phyloP scores from a whole-genome alignment of 2,888 invertebrate genomes.

The Tricholauxania praeusta region DNA sequence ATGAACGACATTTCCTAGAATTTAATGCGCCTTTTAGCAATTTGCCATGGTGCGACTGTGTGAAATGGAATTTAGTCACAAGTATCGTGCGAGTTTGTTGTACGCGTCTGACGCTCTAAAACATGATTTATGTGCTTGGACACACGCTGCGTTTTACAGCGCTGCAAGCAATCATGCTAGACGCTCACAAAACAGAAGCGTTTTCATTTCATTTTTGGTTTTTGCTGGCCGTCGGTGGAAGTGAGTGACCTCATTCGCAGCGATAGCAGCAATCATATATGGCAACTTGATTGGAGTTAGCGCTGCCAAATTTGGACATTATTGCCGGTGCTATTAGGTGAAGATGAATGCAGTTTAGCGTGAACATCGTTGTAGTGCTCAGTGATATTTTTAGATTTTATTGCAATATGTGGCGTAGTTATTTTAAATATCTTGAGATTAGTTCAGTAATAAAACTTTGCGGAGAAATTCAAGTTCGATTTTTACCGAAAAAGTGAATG shows the following conservation, averaged over 20 bases:
- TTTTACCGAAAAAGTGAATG: too few relatives aligned
- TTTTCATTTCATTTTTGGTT: conserved; percentile 16
- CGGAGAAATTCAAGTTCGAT: too few relatives aligned
- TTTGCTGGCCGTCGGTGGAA: background rate
- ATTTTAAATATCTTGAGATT: background rate
- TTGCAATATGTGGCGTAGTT: too few relatives aligned
- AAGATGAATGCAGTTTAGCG: conserved; percentile 12
- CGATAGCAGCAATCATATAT: conserved; percentile 10
- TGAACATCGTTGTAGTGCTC: background rate
- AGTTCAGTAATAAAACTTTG: too few relatives aligned
- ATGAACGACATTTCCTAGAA: conserved; percentile 16
- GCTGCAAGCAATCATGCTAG: background rate
- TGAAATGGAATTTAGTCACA: too few relatives aligned
- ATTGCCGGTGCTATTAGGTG: conserved; percentile 13
- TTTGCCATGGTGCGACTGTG: conserved; percentile 14
- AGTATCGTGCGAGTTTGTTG: too few relatives aligned
- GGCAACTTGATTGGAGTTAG: conserved; percentile 1
- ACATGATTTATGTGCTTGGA: conserved; percentile 22
- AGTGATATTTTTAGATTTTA: conserved; percentile 5
- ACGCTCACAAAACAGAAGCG: conserved; percentile 17
- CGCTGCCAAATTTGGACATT: conserved; percentile 12
- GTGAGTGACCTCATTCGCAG: conserved; percentile 25
- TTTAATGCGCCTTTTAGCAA: conserved; percentile 17
- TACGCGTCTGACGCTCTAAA: background rate
- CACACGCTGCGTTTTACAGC: conserved; percentile 19